A percentile compares a stretch with the other conserved stretches of the same genome.
phyloP scores from a whole-genome alignment of 2,797 vertebrate genomes.

The Parotocinclus haroldoi region DNA sequence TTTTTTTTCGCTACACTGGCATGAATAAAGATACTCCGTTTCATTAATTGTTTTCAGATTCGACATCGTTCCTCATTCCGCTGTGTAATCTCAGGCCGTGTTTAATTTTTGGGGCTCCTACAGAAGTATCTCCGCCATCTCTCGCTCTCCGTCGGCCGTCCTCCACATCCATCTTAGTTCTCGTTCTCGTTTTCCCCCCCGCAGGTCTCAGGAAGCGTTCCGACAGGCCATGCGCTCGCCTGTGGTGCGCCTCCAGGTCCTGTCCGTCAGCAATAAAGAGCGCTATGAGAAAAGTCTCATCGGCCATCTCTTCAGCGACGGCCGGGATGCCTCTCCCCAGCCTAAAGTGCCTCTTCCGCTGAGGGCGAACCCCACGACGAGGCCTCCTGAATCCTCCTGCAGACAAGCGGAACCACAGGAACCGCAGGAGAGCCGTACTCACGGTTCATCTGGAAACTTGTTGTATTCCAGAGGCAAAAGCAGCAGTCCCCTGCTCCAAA shows the following conservation, averaged over 20 bases:
- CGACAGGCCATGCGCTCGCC: constrained; percentile 88
- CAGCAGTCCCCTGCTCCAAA: constrained; percentile 68
- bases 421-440: constrained; percentile 45
- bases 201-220: constrained; percentile 86
- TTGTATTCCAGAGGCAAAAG: constrained; percentile 50
- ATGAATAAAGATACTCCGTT: constrained; percentile 42
- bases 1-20: constrained; percentile 41
- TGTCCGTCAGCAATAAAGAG: constrained; percentile 80
- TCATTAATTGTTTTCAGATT: constrained; percentile 46
- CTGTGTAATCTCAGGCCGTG: constrained; percentile 26
- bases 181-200: constrained; percentile 9
- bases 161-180: neutral
- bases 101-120: constrained; percentile 24
- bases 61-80: constrained; percentile 43
- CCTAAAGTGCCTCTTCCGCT: constrained; percentile 74
- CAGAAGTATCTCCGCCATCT: constrained; percentile 18
- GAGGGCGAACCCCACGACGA: constrained; percentile 72
- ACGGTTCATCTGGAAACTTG: constrained; percentile 33
- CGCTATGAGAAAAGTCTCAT: constrained; percentile 87
- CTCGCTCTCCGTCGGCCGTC: neutral
- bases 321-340: constrained; percentile 63
- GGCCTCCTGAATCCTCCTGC: constrained; percentile 51
- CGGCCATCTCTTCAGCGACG: constrained; percentile 71
- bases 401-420: constrained; percentile 49
- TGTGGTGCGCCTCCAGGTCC: constrained; percentile 77